phyloP scores from a whole-genome alignment of 2,797 vertebrate genomes.

The Bryconaethiops microstoma region DNA sequence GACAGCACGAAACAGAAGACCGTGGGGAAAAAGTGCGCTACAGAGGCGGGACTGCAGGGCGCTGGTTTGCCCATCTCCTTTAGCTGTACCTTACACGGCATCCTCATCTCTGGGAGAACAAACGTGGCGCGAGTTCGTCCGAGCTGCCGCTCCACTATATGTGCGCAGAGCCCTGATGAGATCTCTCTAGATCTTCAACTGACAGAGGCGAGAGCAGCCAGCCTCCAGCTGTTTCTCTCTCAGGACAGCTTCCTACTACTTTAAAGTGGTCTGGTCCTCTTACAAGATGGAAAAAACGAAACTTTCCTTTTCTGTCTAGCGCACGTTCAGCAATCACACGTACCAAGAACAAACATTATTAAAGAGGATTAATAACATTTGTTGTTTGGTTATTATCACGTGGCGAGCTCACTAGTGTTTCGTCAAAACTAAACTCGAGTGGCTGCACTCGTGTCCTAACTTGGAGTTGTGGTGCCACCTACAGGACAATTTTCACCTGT shows the following conservation, averaged over 20 bases:
- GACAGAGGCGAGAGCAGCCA: not conserved
- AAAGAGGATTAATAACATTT: not conserved
- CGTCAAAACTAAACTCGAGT: no score
- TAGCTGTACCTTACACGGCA: not conserved
- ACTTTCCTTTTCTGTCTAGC: no score
- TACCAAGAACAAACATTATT: no score
- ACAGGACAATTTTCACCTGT: constrained; percentile 23
- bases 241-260: no score
- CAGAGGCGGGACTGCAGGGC: constrained; percentile 41
- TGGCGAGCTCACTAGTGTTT: not conserved
- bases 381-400: not conserved
- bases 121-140: not conserved
- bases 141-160: not conserved
- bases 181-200: not conserved
- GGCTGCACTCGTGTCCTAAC: not conserved
- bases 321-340: no score
- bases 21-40: constrained; percentile 37
- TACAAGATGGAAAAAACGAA: no score
- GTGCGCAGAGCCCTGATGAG: not conserved
- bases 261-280: no score
- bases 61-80: constrained; percentile 20
- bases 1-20: constrained; percentile 70
- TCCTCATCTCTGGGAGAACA: not conserved
- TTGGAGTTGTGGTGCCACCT: constrained; percentile 39
- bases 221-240: constrained; percentile 29